Percentiles rank a stretch among this genome's conserved stretches.
phyloP scores from a whole-genome alignment of 2,888 invertebrate genomes.

The Trissoscelio sp. region DNA sequence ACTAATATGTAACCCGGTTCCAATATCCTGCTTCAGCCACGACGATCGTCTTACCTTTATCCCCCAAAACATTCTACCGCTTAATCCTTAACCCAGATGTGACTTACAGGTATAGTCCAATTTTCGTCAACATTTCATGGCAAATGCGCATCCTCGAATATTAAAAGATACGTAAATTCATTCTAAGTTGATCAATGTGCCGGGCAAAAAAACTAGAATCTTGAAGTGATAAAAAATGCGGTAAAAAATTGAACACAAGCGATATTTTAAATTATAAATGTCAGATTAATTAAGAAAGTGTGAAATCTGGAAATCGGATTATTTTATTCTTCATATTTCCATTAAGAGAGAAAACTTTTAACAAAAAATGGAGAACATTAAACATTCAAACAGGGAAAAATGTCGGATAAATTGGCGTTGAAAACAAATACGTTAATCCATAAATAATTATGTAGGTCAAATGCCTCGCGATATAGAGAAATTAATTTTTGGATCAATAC shows the following conservation, averaged over 20 bases:
- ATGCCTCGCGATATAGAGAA: not conserved
- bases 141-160: not conserved
- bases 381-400: not conserved
- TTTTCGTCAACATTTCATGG: constrained; percentile 5
- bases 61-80: constrained; percentile 39
- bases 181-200: too few relatives aligned
- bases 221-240: not conserved
- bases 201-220: not conserved
- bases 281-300: too few relatives aligned
- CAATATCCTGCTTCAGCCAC: constrained; percentile 76
- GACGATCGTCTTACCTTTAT: constrained; percentile 70
- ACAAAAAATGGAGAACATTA: too few relatives aligned
- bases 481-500: constrained; percentile 27
- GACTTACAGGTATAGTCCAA: not conserved
- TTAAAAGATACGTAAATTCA: not conserved
- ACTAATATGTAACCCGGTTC: constrained; percentile 80
- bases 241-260: not conserved
- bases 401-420: not conserved
- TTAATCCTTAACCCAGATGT: constrained; percentile 36
- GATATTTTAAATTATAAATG: too few relatives aligned
- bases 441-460: constrained; percentile 15
- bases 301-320: too few relatives aligned
- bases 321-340: too few relatives aligned
- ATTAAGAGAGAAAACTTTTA: too few relatives aligned
- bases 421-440: not conserved